phyloP scores from a whole-genome alignment of 2,797 vertebrate genomes.

The Lagocephalus sceleratus region DNA sequence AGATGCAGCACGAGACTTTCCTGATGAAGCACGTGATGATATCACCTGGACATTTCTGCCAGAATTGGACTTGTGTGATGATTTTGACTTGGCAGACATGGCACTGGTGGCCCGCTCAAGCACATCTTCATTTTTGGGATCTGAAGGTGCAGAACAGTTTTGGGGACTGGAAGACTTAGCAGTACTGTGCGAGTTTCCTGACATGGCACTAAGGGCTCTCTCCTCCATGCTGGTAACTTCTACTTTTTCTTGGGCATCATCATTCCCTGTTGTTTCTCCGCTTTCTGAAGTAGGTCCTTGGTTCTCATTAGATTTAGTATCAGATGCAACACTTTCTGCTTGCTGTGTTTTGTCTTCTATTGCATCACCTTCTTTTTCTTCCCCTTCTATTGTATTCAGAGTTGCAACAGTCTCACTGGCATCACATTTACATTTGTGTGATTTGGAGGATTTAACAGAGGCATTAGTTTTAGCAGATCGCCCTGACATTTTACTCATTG shows the following conservation, averaged over 20 bases:
- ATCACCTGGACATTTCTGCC: slow-evolving; percentile 42
- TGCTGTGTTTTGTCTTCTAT: slow-evolving; percentile 26
- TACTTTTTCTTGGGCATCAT: not conserved
- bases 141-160: slow-evolving; percentile 18
- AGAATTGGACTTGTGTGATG: slow-evolving; percentile 50
- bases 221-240: not conserved
- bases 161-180: slow-evolving; percentile 36
- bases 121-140: slow-evolving; percentile 12
- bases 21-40: slow-evolving; percentile 40
- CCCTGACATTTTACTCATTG: slow-evolving; percentile 41
- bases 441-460: slow-evolving; percentile 38
- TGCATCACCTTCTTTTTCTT: slow-evolving; percentile 4
- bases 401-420: not conserved
- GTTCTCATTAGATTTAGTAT: slow-evolving; percentile 12
- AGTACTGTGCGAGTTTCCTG: slow-evolving; percentile 31
- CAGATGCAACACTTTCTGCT: slow-evolving; percentile 19
- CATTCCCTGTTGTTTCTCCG: slow-evolving; percentile 7
- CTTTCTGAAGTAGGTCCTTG: slow-evolving; percentile 4
- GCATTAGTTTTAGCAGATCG: slow-evolving; percentile 36
- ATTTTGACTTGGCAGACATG: slow-evolving; percentile 49
- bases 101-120: slow-evolving; percentile 41
- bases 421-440: slow-evolving; percentile 9
- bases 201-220: slow-evolving; percentile 38
- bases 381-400: slow-evolving; percentile 3
- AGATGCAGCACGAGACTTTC: slow-evolving; percentile 37